phyloP scores from a whole-genome alignment of 2,797 vertebrate species.

The Tragopan temminckii region DNA sequence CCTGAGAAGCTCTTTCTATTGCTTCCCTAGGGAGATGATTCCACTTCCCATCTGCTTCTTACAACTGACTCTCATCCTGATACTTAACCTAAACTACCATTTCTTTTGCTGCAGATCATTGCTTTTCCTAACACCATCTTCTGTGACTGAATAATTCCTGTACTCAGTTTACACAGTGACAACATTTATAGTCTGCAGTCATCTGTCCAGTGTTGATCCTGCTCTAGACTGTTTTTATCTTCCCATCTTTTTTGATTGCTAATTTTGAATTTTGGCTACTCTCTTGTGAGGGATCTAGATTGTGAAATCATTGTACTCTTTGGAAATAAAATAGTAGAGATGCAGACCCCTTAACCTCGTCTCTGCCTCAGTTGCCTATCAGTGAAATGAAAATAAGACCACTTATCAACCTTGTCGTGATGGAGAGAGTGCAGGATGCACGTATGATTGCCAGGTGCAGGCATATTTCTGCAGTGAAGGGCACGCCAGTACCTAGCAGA shows the following conservation, averaged over 20 bases:
- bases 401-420: not conserved
- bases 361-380: not conserved
- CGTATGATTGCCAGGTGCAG: not conserved
- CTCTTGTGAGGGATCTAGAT: not conserved
- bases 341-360: not conserved
- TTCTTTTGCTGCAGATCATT: slow-evolving; percentile 32
- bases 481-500: not conserved
- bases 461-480: not conserved
- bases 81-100: slow-evolving; percentile 44
- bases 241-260: not conserved
- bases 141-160: slow-evolving; percentile 35
- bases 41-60: slow-evolving; percentile 49
- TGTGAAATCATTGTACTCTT: not conserved
- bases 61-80: slow-evolving; percentile 34
- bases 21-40: slow-evolving; percentile 17
- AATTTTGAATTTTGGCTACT: not conserved
- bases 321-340: not conserved
- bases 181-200: not conserved
- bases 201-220: not conserved
- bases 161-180: not conserved
- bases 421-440: not conserved
- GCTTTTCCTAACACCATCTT: not conserved
- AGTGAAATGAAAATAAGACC: not conserved
- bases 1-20: slow-evolving; percentile 9
- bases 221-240: not conserved